These are phyloP conservation scores for Sphaeridia pumilis DNA, from an alignment of 2,888 invertebrate genomes.

Conservation along the genomic window DNA sequence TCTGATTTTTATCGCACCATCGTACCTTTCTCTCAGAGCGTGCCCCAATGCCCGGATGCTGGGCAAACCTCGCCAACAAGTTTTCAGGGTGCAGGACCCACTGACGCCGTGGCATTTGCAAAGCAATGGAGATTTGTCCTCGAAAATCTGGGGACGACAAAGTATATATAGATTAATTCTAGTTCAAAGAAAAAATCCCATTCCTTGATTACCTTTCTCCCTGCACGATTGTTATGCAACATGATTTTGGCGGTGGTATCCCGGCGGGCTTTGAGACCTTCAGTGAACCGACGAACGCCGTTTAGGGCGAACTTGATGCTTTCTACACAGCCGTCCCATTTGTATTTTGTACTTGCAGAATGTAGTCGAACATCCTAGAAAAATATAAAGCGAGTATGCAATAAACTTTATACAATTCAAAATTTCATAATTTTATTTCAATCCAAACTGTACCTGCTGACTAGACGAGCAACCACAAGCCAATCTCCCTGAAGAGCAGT, in stretches of 20 bases:
- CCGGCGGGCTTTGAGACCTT: conserved; percentile 69
- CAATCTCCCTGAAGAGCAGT: conserved; percentile 29
- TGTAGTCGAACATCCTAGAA: background rate
- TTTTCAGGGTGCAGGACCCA: conserved; percentile 77
- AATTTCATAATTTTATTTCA: background rate
- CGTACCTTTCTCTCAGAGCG: conserved; percentile 68
- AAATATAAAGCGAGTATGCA: no score
- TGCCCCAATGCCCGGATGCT: conserved; percentile 71
- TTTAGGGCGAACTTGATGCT: conserved; percentile 71
- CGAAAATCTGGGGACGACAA: conserved; percentile 46
- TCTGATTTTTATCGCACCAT: conserved; percentile 79
- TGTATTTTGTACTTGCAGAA: conserved; percentile 37
- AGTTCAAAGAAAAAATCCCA: background rate
- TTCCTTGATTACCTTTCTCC: conserved; percentile 64
- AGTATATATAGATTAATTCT: background rate
- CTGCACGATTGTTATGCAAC: conserved; percentile 91
- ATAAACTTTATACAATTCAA: background rate
- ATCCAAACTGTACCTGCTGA: background rate
- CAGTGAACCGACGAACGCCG: conserved; percentile 78
- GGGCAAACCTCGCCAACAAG: conserved; percentile 84
- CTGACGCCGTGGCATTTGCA: conserved; percentile 90
- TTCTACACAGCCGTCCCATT: conserved; percentile 89
- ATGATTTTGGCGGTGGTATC: conserved; percentile 91
- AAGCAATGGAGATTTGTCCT: conserved; percentile 50
- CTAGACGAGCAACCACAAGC: conserved; percentile 25